phyloP scores from a whole-genome alignment of 2,888 invertebrate species.

The Amblyjoppa fuscipennis region DNA sequence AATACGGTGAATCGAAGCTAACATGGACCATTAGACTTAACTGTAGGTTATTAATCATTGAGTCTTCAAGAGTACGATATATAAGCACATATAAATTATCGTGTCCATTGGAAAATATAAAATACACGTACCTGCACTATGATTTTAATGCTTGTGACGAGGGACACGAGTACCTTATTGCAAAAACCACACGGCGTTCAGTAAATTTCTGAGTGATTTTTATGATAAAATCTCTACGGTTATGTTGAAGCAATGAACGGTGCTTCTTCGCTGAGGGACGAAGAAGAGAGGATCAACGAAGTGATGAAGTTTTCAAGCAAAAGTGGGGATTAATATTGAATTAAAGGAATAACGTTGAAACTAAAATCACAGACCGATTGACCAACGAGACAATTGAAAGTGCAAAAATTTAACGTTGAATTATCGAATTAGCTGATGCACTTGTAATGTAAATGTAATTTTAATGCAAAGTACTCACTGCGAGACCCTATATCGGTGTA shows the following conservation, averaged over 20 bases:
- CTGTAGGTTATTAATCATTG: background rate
- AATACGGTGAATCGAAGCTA: background rate
- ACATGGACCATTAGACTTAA: background rate
- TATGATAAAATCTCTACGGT: background rate
- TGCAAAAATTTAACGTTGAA: background rate
- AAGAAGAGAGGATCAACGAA: background rate
- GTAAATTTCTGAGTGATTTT: background rate
- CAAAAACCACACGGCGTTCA: background rate
- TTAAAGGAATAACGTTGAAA: background rate
- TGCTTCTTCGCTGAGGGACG: background rate
- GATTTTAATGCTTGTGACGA: no score
- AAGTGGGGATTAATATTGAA: background rate
- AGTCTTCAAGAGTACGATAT: background rate
- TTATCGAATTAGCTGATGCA: background rate
- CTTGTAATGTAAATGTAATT: background rate
- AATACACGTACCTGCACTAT: background rate
- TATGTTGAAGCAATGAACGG: background rate
- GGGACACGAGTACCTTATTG: no score
- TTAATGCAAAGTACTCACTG: background rate
- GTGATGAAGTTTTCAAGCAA: background rate
- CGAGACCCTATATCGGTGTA: background rate
- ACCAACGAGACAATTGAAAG: background rate
- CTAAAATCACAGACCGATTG: no score
- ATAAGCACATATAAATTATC: background rate
- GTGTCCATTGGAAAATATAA: conserved; percentile 29